Percentiles rank a stretch among this genome's conserved stretches.
Evolutionary conservation across 2,113 vertebrate species (phyloP).

Genomic region (Marmota flaviventris): DNA sequence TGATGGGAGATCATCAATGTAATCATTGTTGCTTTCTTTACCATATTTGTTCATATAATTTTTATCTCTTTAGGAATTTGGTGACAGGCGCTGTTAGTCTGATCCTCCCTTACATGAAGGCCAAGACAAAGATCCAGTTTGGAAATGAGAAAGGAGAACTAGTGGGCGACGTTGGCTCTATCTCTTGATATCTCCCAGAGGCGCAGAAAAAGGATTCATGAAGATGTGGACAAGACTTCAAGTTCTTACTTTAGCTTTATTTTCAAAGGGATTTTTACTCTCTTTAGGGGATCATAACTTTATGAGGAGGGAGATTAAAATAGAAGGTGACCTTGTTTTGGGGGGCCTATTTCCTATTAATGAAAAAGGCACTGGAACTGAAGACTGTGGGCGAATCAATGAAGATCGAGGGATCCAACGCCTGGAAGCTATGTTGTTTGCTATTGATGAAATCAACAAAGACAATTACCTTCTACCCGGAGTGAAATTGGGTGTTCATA

Average conservation of each 20-base stretch:
- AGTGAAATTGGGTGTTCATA: constrained; percentile 96
- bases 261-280: constrained; percentile 93
- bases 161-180: constrained; percentile 73
- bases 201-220: constrained; percentile 81
- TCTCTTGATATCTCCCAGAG: constrained; percentile 81
- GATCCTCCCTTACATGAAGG: constrained; percentile 86
- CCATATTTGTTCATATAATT: constrained; percentile 80
- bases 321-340: constrained; percentile 98
- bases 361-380: constrained; percentile 95
- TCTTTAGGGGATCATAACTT: constrained; percentile 93
- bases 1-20: not conserved
- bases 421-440: constrained; percentile 98
- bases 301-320: constrained; percentile 96
- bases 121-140: constrained; percentile 81
- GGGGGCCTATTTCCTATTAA: constrained; percentile 99
- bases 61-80: constrained; percentile 87
- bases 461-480: constrained; percentile 94
- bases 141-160: constrained; percentile 89
- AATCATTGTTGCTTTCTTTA: constrained; percentile 46
- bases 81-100: constrained; percentile 86
- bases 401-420: constrained; percentile 98
- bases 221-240: constrained; percentile 93
- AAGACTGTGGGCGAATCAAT: constrained; percentile 98
- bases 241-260: constrained; percentile 91
- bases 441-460: constrained; percentile 97